Percentiles rank a stretch among this genome's conserved stretches.
These are phyloP conservation scores for Vanessa cardui DNA, from an alignment of 2,888 invertebrate genomes.

Conservation along the genomic window DNA sequence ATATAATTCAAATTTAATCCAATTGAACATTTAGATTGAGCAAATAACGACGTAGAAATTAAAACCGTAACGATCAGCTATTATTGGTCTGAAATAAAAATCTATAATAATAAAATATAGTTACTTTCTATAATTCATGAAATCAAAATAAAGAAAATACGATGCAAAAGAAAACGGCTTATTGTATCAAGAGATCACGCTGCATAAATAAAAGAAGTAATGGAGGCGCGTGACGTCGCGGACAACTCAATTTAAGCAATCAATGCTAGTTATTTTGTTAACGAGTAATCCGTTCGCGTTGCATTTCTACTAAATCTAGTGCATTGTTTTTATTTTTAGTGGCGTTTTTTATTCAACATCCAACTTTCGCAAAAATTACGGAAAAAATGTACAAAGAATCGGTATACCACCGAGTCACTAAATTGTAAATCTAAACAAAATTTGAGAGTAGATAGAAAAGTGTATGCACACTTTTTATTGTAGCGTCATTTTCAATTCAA, in stretches of 20 bases:
- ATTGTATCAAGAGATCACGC: constrained; percentile 10
- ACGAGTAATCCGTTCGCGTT: background rate
- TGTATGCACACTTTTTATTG: too few species aligned
- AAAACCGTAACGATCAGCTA: background rate
- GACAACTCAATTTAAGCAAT: constrained; percentile 30
- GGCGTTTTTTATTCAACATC: too few species aligned
- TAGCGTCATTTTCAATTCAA: too few species aligned
- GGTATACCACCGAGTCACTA: too few species aligned
- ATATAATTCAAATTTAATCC: too few species aligned
- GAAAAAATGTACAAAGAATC: too few species aligned
- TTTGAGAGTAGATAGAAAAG: too few species aligned
- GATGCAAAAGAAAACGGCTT: constrained; percentile 11
- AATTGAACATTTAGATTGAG: too few species aligned
- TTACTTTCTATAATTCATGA: constrained; percentile 30
- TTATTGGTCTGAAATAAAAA: background rate
- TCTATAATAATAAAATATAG: background rate
- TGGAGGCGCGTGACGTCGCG: constrained; percentile 34
- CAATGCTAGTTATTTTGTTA: background rate
- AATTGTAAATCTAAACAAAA: too few species aligned
- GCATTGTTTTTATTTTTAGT: background rate
- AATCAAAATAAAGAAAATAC: constrained; percentile 23
- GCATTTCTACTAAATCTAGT: background rate
- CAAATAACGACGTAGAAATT: background rate
- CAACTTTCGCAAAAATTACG: too few species aligned
- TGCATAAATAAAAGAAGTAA: constrained; percentile 34